These are phyloP conservation scores for Eremophila alpestris DNA, from an alignment of 2,797 vertebrate species.

Conservation along the genomic window DNA sequence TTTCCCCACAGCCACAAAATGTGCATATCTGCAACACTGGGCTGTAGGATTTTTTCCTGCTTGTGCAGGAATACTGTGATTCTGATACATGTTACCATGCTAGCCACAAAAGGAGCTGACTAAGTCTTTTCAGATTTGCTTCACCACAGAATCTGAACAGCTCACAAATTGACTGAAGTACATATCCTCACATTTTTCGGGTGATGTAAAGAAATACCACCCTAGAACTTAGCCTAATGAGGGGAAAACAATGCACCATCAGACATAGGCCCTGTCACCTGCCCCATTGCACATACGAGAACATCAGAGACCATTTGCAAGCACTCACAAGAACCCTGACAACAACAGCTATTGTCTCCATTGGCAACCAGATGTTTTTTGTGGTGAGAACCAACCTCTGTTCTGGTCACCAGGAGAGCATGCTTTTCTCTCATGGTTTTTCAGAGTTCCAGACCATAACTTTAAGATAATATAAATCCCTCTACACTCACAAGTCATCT, in stretches of 20 bases:
- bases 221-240: neutral
- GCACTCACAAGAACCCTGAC: neutral
- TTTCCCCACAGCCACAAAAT: neutral
- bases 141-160: neutral
- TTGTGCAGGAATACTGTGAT: neutral
- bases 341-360: neutral
- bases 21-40: neutral
- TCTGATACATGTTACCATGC: neutral
- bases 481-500: neutral
- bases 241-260: neutral
- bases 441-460: neutral
- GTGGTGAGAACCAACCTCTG: neutral
- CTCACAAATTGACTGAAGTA: neutral
- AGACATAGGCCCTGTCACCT: neutral
- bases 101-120: neutral
- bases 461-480: neutral
- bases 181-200: neutral
- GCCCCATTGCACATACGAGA: neutral
- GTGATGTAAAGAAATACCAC: neutral
- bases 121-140: neutral
- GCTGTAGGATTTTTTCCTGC: neutral
- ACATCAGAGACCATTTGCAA: neutral
- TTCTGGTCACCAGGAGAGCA: neutral
- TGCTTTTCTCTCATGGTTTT: neutral
- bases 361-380: neutral